These are phyloP conservation scores for Pseudococcus jackbeardsleyi DNA, from an alignment of 2,888 invertebrate genomes.

Conservation along the genomic window DNA sequence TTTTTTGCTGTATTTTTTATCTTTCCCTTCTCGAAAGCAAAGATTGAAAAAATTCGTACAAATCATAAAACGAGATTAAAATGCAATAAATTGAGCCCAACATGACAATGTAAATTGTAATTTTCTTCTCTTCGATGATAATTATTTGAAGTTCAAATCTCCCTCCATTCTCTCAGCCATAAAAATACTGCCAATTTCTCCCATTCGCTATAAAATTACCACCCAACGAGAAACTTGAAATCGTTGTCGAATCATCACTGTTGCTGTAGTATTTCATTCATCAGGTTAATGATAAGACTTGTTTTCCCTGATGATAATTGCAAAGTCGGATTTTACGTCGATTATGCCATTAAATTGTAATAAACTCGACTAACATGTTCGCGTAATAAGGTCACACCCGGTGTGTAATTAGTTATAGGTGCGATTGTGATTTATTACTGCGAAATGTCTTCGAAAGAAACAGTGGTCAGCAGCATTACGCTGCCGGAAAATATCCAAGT, in stretches of 20 bases:
- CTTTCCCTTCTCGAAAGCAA: too few relatives aligned
- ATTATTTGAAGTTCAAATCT: background rate
- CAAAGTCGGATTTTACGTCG: background rate
- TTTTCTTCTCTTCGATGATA: too few relatives aligned
- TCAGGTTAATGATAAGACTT: slow-evolving; percentile 33
- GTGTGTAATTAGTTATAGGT: background rate
- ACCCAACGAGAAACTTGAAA: background rate
- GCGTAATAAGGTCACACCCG: slow-evolving; percentile 20
- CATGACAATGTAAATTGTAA: too few relatives aligned
- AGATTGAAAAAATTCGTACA: too few relatives aligned
- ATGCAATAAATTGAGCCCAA: too few relatives aligned
- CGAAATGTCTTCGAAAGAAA: slow-evolving; percentile 48
- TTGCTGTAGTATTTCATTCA: background rate
- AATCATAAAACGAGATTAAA: background rate
- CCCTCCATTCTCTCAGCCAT: background rate
- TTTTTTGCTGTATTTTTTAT: too few relatives aligned
- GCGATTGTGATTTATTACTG: background rate
- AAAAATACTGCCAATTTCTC: background rate
- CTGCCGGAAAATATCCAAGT: slow-evolving; percentile 73
- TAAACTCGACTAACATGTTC: slow-evolving; percentile 35
- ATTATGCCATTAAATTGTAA: slow-evolving; percentile 22
- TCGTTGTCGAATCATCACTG: background rate
- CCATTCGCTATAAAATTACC: background rate
- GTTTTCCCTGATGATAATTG: slow-evolving; percentile 16
- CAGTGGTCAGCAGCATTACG: slow-evolving; percentile 69